Evolutionary conservation across 2,888 invertebrate species (phyloP).

Genomic region (Erannis defoliaria): DNA sequence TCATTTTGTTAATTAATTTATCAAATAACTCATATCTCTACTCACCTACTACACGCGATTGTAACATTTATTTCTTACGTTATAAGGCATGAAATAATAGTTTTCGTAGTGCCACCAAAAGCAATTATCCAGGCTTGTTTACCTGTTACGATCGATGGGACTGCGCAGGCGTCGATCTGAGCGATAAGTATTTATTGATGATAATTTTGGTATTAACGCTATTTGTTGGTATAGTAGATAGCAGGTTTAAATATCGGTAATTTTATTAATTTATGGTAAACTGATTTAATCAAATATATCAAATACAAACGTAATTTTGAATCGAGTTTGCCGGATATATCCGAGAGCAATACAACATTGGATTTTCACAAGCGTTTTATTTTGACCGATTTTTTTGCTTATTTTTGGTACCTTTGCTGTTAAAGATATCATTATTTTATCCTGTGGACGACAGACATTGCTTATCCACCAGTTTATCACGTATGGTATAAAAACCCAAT

Average conservation of each 20-base stretch:
- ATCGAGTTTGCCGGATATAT: too few species aligned
- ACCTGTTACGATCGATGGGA: conserved; percentile 64
- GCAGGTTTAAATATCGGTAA: neutral
- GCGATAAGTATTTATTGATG: conserved; percentile 43
- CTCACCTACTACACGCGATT: conserved; percentile 37
- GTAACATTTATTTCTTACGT: conserved; percentile 34
- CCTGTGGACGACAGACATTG: too few species aligned
- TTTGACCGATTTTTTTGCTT: too few species aligned
- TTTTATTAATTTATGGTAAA: too few species aligned
- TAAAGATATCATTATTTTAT: too few species aligned
- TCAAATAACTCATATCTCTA: conserved; percentile 46
- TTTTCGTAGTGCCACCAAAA: conserved; percentile 48
- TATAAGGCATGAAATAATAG: conserved; percentile 19
- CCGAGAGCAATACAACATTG: too few species aligned
- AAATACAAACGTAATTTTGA: too few species aligned
- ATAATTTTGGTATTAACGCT: conserved; percentile 27
- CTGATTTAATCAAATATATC: too few species aligned
- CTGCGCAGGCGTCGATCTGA: conserved; percentile 60
- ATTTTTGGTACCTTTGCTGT: too few species aligned
- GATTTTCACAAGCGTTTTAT: too few species aligned
- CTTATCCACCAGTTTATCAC: too few species aligned
- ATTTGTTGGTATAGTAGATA: conserved; percentile 29
- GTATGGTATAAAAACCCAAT: too few species aligned
- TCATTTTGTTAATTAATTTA: conserved; percentile 71
- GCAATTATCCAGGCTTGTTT: conserved; percentile 60